Base-by-base conservation (phyloP, 2,888 invertebrate species). In the Venusia cambrica region DNA sequence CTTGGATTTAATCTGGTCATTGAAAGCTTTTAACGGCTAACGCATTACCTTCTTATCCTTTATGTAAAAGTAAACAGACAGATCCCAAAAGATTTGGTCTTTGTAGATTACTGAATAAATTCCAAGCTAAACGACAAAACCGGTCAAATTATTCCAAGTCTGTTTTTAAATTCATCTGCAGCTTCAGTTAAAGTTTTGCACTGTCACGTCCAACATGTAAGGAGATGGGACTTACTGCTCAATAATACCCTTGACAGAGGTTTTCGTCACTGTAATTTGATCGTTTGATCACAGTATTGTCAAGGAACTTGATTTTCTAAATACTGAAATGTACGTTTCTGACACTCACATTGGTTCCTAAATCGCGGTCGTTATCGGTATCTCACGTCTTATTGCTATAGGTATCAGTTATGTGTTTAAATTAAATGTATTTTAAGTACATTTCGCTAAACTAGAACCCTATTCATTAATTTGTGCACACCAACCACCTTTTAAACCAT, bases 211-310 rank as follows among this genome's bases (percentile, higher is more conserved):
- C n/a, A 7, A 17, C 6, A n/a, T 16, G 16, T 18, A 8, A 5
- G 19, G 12, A 20, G 19, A 5, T 21, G n/a, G 42, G n/a, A n/a
- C n/a, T n/a, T n/a, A n/a, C n/a, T n/a, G 54, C 54, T 62, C 50
- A 50, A 52, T 42, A 55, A 56, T 57, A 55, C 51, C 50, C 45
- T 49, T 53, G 48, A 43, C 50, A 42, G 47, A 37, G 26, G 37
- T 35, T 40, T 36, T 37, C 34, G 41, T 30, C 36, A 26, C 33
- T 26, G 18, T 27, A 20, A 5, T 8, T 19, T 27, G 17, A 30
- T n/a, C n/a, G 22, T 33, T 32, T 34, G 16, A 19, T 29, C 15
- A 20, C 20, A 30, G 24, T 16, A 36, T 21, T 25, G 15, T 32
- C 18, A 31, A 4, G 29, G 15, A 29, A 6, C 6, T 20, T n/a